Percentiles rank a stretch among this genome's conserved stretches.
These are phyloP conservation scores for Myiagra hebetior DNA, from an alignment of 2,113 vertebrate genomes.

Conservation along the genomic window DNA sequence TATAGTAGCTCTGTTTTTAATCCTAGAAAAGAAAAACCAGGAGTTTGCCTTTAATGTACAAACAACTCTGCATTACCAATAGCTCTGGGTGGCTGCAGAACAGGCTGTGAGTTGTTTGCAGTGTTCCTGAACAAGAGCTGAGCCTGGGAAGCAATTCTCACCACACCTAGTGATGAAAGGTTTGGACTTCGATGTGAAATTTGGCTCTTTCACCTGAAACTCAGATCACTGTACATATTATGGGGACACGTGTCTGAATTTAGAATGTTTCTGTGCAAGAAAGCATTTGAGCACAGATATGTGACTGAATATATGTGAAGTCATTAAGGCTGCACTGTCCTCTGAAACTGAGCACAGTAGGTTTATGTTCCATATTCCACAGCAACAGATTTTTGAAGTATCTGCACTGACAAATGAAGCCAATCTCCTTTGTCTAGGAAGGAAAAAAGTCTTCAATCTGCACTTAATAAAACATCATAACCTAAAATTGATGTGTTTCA, in stretches of 20 bases:
- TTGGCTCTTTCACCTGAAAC: constrained; percentile 43
- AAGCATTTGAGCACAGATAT: background rate
- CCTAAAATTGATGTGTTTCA: background rate
- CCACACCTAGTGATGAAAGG: background rate
- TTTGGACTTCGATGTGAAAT: background rate
- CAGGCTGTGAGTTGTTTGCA: background rate
- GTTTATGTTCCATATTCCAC: background rate
- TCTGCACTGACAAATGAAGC: background rate
- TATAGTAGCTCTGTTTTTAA: background rate
- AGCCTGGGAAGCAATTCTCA: background rate
- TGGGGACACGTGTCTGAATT: background rate
- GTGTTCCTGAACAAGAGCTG: background rate
- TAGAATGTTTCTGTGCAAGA: background rate
- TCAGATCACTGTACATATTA: background rate
- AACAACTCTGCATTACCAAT: accelerated
- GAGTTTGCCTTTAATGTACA: background rate
- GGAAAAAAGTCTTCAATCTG: background rate
- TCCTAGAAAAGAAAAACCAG: background rate
- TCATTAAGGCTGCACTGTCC: background rate
- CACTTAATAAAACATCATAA: background rate
- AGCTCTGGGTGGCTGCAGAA: background rate
- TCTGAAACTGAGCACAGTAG: background rate
- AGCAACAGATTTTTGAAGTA: background rate
- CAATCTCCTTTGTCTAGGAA: background rate
- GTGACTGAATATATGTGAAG: background rate